Evolutionary conservation across 2,888 invertebrate species (phyloP).

Genomic region (Tanytarsus gracilentus): DNA sequence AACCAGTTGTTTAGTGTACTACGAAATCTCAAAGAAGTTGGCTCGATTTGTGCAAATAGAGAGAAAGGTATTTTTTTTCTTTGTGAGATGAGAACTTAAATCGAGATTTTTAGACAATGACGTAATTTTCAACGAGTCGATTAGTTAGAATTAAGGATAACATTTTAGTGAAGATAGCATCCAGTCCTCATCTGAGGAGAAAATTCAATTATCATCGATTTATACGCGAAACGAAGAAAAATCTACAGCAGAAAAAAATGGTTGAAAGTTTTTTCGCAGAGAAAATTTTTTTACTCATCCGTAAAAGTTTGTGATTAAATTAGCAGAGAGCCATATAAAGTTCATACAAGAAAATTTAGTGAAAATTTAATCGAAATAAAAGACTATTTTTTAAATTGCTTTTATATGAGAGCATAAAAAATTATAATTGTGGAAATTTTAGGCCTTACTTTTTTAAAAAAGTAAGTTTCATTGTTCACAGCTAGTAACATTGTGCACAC

Average conservation of each 20-base stretch:
- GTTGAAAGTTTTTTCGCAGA: constrained; percentile 10
- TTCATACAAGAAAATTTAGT: too few species aligned
- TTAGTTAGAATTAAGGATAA: background rate
- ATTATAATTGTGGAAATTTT: too few species aligned
- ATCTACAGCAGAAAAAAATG: constrained; percentile 12
- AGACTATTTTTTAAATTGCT: too few species aligned
- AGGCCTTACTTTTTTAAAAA: too few species aligned
- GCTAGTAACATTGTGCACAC: too few species aligned
- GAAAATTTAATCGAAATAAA: too few species aligned
- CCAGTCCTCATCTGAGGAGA: too few species aligned
- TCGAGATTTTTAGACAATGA: constrained; percentile 14
- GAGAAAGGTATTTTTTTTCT: background rate
- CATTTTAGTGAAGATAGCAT: background rate
- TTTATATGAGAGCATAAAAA: too few species aligned
- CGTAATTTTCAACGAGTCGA: background rate
- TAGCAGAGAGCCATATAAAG: too few species aligned
- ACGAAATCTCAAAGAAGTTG: constrained; percentile 18
- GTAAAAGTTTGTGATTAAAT: too few species aligned
- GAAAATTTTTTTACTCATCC: background rate
- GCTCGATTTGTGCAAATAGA: background rate
- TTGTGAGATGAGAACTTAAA: constrained; percentile 11
- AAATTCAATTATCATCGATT: too few species aligned
- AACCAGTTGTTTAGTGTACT: constrained; percentile 26
- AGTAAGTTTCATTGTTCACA: too few species aligned
- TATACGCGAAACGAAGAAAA: background rate